These are phyloP conservation scores for Pyrrhia umbra DNA, from an alignment of 2,888 invertebrate species.

Conservation along the genomic window DNA sequence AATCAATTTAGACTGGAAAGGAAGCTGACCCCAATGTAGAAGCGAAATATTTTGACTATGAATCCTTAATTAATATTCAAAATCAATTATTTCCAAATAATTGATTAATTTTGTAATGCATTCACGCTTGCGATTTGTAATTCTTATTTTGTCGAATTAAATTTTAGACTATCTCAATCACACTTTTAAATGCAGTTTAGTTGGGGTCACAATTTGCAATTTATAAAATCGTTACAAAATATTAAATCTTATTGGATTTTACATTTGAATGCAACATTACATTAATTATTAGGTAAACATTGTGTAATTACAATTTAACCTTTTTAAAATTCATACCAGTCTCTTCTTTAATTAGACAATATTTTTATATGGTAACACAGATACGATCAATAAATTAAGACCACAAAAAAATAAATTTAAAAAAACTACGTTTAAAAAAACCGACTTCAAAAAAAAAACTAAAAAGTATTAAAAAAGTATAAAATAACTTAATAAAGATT, in stretches of 20 bases:
- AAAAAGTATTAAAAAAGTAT: no score
- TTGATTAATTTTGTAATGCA: not conserved
- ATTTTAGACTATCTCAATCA: no score
- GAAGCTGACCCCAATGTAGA: not conserved
- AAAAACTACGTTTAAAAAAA: no score
- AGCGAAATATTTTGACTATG: no score
- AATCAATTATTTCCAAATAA: not conserved
- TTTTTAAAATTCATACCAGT: conserved; percentile 8
- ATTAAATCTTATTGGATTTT: not conserved
- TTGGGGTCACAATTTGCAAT: not conserved
- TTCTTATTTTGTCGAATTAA: not conserved
- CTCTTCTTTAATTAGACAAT: no score
- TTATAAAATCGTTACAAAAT: not conserved
- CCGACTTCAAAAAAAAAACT: no score
- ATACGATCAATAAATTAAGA: no score
- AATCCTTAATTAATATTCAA: not conserved
- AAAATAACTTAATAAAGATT: no score
- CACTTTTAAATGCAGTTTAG: not conserved
- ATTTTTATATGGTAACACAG: no score
- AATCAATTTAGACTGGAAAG: not conserved
- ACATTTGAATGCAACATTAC: not conserved
- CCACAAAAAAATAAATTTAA: no score
- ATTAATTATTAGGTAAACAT: not conserved
- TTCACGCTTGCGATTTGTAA: not conserved
- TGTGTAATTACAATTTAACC: not conserved